Evolutionary conservation across 2,113 vertebrate species (phyloP), one percentile per base, ranked within the genome.

Genomic region (Abramis brama): DNA sequence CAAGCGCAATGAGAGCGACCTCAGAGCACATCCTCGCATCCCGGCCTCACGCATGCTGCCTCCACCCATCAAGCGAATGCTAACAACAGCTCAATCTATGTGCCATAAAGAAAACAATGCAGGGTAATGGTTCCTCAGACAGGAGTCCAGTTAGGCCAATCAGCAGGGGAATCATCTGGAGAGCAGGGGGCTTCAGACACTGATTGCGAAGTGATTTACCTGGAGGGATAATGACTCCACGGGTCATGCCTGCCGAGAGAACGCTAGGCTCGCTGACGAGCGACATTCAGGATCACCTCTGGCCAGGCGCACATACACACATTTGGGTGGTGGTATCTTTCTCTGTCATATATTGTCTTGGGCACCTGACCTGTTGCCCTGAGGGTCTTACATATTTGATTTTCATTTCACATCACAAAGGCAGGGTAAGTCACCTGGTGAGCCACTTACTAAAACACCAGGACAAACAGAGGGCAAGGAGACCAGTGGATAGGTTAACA

Each of bases 341-440:
- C 7, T 55, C 50, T 55, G 45, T 33, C 2, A 64, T 50, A 76
- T 76, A 59, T 70, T 19, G 71, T 86, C 25, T 59, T 21, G 47
- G 82, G 88, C 57, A 52, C 17, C 50, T 89, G 89, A 92, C 91
- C 90, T 17, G 82, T 86, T 82, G 88, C 93, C 91, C 90, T 89
- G 2, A 90, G 85, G 92, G 90, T 90, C 88, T 87, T 74, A 85
- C 79, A 68, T 94, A 93, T 92, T 96, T 92, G 95, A 71, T 90
- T 90, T 89, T 92, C 92, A 93, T 95, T 95, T 95, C 94, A 93
- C 94, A 95, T 96, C 94, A 94, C 92, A 95, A 93, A 95, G 94
- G 93, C 86, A 92, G 92, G 94, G 93, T 95, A 94, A 93, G 94
- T 91, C 92, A 92, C 92, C 89, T 92, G 91, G 91, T 89, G 89